Evolutionary conservation across 2,888 invertebrate genomes (phyloP).

Genomic region (Heteropelma amictum): DNA sequence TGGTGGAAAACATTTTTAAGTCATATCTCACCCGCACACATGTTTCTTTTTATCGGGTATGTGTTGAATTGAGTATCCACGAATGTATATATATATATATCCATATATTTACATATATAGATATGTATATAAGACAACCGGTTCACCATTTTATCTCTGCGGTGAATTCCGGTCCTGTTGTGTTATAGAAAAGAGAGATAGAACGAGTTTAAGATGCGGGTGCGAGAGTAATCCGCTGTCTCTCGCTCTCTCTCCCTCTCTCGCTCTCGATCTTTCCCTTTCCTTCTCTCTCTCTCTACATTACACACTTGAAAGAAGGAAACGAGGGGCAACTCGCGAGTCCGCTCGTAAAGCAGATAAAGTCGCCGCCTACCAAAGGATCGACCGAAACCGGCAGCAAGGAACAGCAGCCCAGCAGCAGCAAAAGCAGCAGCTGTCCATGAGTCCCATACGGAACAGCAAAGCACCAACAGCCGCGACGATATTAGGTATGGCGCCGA

Average conservation of each 20-base stretch:
- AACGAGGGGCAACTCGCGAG: constrained; percentile 67
- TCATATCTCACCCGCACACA: constrained; percentile 36
- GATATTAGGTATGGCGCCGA: constrained; percentile 72
- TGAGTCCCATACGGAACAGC: constrained; percentile 32
- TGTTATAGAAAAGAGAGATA: constrained; percentile 42
- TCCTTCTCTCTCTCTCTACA: constrained; percentile 50
- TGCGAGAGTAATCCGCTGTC: constrained; percentile 36
- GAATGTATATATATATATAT: too few relatives aligned
- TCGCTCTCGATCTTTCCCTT: constrained; percentile 25
- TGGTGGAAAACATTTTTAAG: constrained; percentile 55
- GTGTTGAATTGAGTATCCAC: constrained; percentile 25
- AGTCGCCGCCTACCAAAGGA: constrained; percentile 77
- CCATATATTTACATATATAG: background rate
- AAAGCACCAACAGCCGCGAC: constrained; percentile 56
- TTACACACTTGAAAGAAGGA: constrained; percentile 65
- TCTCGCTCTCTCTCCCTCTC: constrained; percentile 3
- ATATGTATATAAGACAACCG: constrained; percentile 38
- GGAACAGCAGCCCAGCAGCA: constrained; percentile 57
- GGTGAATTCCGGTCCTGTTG: constrained; percentile 54
- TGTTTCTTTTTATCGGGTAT: constrained; percentile 18
- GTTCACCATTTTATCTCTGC: constrained; percentile 69
- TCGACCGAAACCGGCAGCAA: constrained; percentile 70
- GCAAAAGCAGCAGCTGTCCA: constrained; percentile 66
- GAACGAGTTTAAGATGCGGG: constrained; percentile 39
- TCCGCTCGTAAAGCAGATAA: constrained; percentile 76